A percentile compares a stretch with the other conserved stretches of the same genome.
Conservation (phyloP, 1,140 invertebrate genomes). For the Drosophila burlai region DNA sequence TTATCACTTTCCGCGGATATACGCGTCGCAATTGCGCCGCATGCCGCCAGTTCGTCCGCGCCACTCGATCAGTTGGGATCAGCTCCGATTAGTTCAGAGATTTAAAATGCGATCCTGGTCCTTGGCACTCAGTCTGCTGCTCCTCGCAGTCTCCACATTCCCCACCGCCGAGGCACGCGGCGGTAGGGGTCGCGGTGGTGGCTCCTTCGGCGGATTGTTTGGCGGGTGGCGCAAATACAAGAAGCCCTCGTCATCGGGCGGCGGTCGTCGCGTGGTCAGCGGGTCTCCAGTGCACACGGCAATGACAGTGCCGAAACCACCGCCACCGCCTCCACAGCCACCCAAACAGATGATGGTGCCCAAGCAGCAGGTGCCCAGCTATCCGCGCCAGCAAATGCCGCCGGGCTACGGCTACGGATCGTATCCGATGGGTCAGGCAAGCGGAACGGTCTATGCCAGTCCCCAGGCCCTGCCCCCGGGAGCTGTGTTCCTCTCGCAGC, state of each 20-base stretch:
- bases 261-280: conserved; percentile 64
- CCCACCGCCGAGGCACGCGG: conserved; percentile 60
- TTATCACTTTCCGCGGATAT: conserved; percentile 56
- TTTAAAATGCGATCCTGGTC: conserved; percentile 53
- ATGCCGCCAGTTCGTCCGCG: conserved; percentile 55
- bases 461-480: conserved; percentile 62
- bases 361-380: conserved; percentile 57
- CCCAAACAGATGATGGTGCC: conserved; percentile 43
- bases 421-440: conserved; percentile 13
- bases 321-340: conserved; percentile 48
- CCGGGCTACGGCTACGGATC: conserved; percentile 55
- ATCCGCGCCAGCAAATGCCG: conserved; percentile 69
- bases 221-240: conserved; percentile 80
- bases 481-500: conserved; percentile 69
- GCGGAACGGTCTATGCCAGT: conserved; percentile 64
- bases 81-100: conserved; percentile 29
- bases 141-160: conserved; percentile 39
- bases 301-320: conserved; percentile 64
- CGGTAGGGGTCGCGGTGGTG: conserved; percentile 74
- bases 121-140: conserved; percentile 38
- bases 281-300: conserved; percentile 72
- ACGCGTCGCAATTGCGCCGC: conserved; percentile 43
- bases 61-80: conserved; percentile 40
- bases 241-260: conserved; percentile 67
- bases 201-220: conserved; percentile 76